Evolutionary conservation across 2,888 invertebrate species (phyloP).

Genomic region (Thera britannica): DNA sequence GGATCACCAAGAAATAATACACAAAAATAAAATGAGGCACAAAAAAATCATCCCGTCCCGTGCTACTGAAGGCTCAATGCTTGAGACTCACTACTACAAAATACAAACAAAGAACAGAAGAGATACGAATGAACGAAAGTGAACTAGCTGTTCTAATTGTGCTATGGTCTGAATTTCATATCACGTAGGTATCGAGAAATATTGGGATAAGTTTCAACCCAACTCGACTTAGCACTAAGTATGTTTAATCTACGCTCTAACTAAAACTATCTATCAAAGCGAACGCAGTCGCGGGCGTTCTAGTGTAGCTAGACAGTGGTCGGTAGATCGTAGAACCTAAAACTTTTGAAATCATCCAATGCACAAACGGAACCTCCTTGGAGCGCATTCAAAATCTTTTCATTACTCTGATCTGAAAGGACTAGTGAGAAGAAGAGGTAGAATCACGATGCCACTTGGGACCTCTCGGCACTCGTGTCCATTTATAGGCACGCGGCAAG

Average conservation of each 20-base stretch:
- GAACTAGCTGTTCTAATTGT: neutral
- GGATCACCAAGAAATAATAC: no score
- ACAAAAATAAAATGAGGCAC: no score
- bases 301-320: neutral
- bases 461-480: neutral
- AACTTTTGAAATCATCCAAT: no score
- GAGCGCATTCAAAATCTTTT: no score
- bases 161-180: constrained; percentile 13
- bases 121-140: no score
- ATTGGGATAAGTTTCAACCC: constrained; percentile 26
- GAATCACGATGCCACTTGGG: neutral
- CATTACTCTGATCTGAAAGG: no score
- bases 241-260: constrained; percentile 15
- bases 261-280: neutral
- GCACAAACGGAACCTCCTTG: no score
- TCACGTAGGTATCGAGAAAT: constrained; percentile 27
- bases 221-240: constrained; percentile 22
- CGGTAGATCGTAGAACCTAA: neutral
- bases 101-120: neutral
- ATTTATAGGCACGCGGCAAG: neutral
- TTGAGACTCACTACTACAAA: no score
- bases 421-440: neutral
- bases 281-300: neutral
- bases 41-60: no score
- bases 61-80: no score